Conservation (phyloP, 2,888 invertebrate genomes). For the Exocentrus adspersus region DNA sequence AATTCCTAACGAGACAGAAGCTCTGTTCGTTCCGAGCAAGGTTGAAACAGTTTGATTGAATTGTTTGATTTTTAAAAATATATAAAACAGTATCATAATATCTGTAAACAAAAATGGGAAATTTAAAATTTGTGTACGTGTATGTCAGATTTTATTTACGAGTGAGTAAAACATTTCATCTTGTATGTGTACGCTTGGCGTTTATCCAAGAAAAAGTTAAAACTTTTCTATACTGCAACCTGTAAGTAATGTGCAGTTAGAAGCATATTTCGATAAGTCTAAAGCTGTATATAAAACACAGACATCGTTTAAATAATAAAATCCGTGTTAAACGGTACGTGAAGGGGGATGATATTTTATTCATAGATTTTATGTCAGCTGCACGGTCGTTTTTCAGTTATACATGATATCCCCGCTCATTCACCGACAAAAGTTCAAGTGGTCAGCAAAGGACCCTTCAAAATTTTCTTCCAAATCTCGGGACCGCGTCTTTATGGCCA, state of each 20-base stretch:
- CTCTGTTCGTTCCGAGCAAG: background rate
- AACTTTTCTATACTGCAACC: slow-evolving; percentile 2
- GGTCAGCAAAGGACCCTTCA: slow-evolving; percentile 52
- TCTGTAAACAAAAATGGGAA: too few species aligned
- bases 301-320: slow-evolving; percentile 40
- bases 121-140: too few species aligned
- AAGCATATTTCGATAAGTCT: slow-evolving; percentile 29
- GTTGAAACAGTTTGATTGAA: background rate
- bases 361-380: slow-evolving; percentile 49
- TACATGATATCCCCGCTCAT: slow-evolving; percentile 39
- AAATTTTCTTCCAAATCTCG: slow-evolving; percentile 51
- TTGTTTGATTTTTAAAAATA: too few species aligned
- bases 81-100: too few species aligned
- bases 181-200: background rate
- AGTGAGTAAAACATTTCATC: slow-evolving; percentile 4
- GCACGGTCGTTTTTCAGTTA: slow-evolving; percentile 46
- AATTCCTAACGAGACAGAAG: slow-evolving; percentile 18
- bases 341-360: slow-evolving; percentile 48
- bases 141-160: too few species aligned
- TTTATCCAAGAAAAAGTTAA: background rate
- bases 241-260: slow-evolving; percentile 23
- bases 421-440: slow-evolving; percentile 48
- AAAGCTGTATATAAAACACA: slow-evolving; percentile 34
- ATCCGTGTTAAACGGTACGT: slow-evolving; percentile 49
- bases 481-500: slow-evolving; percentile 52